Percentiles rank a stretch among this genome's conserved stretches.
phyloP scores from a whole-genome alignment of 2,113 vertebrate species.

The Aramus guarauna region DNA sequence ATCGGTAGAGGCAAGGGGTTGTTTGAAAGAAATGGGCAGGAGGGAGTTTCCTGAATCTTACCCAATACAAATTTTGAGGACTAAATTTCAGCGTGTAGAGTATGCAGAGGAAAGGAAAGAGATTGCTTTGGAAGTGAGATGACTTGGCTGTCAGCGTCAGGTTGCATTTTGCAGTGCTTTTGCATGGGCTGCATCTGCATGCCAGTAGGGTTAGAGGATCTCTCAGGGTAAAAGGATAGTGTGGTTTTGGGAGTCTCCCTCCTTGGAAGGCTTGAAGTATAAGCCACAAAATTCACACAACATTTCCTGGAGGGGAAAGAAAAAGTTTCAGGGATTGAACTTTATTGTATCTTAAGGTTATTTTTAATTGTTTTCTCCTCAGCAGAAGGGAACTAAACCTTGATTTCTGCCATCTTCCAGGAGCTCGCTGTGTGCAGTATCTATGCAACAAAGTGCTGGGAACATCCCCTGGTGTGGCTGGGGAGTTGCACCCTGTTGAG shows the following conservation, averaged over 20 bases:
- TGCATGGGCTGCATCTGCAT: accelerated
- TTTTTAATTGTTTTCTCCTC: not conserved
- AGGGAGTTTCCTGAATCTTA: not conserved
- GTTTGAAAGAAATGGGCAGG: not conserved
- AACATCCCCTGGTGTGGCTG: not conserved
- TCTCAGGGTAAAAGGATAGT: not conserved
- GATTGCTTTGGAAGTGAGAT: not conserved
- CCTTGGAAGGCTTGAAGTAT: not conserved
- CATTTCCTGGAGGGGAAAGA: accelerated
- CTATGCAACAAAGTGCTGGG: not conserved
- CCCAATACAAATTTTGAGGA: not conserved
- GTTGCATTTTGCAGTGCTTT: not conserved
- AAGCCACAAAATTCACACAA: not conserved
- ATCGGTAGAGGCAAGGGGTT: not conserved
- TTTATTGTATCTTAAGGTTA: not conserved
- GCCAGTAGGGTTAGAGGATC: not conserved
- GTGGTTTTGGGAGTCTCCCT: not conserved
- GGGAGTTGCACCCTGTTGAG: not conserved
- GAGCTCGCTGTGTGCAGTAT: accelerated
- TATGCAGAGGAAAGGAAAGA: not conserved
- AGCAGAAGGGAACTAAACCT: not conserved
- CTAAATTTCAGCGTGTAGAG: not conserved
- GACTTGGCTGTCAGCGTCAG: not conserved
- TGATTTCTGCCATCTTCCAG: not conserved
- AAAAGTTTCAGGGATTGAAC: not conserved